Base-by-base conservation (phyloP, 2,113 vertebrate genomes). In the Hemibagrus wyckioides region DNA sequence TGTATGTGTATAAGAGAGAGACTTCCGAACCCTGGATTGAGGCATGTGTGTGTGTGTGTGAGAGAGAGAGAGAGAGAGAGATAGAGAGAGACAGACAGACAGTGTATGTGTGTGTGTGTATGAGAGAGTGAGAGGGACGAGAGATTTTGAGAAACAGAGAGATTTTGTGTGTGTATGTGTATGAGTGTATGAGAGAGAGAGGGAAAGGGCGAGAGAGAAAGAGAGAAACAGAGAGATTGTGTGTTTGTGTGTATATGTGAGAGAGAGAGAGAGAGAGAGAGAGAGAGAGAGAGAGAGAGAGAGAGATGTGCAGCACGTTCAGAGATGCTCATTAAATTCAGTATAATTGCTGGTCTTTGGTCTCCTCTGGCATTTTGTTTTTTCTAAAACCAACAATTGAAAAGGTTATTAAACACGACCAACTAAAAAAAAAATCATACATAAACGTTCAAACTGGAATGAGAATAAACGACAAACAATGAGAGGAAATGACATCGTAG, bases 311-410 rank as follows among this genome's bases (percentile, higher is more conserved):
- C 57, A 89, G 85, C 75, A 85, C 84, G 67, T 81, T 85, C 23
- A 88, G 79, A 82, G 65, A 90, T 75, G 44, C 85, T 61, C n/a
- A 73, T 59, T 88, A 82, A 82, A 86, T 88, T 87, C 79, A 71
- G 75, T 90, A 86, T 82, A 90, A 85, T 88, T 77, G 88, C 89
- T 91, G 88, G 89, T 91, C 90, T 92, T 91, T 92, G 92, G 92
- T 92, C 90, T 90, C 89, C 90, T 90, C 89, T 90, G 86, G 76
- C 61, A 28, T 88, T 90, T 89, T 82, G 85, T 77, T 88, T 61
- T 75, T 41, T 8, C 28, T 23, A 23, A 81, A 59, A 81, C 77
- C 50, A 56, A 36, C 77, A 48, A 82, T 15, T 33, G 17, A 57
- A 87, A 67, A 30, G 33, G 36, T 79, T 79, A 83, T 30, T 56